Evolutionary conservation across 2,888 invertebrate species (phyloP), one percentile per base, ranked within the genome.

Genomic region (Orthosia incerta): DNA sequence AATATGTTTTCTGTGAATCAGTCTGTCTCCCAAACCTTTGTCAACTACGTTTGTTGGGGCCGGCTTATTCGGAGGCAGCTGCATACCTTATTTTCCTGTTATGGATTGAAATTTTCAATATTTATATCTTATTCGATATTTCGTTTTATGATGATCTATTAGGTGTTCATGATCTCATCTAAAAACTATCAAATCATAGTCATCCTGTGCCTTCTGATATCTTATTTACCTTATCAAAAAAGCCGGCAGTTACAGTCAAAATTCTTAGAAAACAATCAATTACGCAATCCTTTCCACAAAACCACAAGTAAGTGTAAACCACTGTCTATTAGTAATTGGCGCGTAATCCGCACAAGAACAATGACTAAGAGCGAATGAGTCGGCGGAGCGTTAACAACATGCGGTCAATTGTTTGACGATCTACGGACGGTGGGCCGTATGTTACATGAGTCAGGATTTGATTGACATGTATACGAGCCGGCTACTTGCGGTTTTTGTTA

Each of bases 361-460:
- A 85, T 85, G 71, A 82, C 56, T 82, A 79, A 70, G 61, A 45
- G 18, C 53, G 48, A 76, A 76, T 75, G 77, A 81, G 59, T 69
- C 68, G 73, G 18, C 48, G 39, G 63, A 50, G 70, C 71, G 66
- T 68, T 72, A 48, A 77, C 53, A 48, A 69, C 68, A 48, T 72
- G 79, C 77, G 71, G 79, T 83, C 83, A 82, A 79, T 76, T 74
- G 85, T 85, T 83, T 75, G 70, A 71, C 71, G 50, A 85, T 74
- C 71, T 65, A 50, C 31, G 69, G 67, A 57, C 50, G 15, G 46
- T 5, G 12, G 23, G 39, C 70, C 48, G 70, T 74, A 61, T 60
- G 84, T 65, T 74, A 69, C 80, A 65, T 83, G 83, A 83, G 55
- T 81, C 81, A 81, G 71, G 12, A 56, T 50, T 39, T 79, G 80